Conservation (phyloP, 2,888 invertebrate species). For the Drosophila maculinotata region DNA sequence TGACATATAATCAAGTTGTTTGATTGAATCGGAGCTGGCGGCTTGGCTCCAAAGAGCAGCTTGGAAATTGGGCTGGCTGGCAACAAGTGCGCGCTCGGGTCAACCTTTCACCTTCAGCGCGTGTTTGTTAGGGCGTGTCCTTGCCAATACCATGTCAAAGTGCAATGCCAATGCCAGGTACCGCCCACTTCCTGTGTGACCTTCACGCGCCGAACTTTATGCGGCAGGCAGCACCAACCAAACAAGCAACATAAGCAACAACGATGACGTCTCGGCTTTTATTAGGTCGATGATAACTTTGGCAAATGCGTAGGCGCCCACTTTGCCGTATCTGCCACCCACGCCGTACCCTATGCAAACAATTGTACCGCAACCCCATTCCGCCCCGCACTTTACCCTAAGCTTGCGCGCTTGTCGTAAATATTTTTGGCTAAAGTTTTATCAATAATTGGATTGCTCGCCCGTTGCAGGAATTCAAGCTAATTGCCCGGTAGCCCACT, state of each 20-base stretch:
- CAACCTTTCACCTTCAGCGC: slow-evolving; percentile 59
- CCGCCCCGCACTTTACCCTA: not conserved
- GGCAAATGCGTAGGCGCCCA: slow-evolving; percentile 44
- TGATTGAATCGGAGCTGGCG: slow-evolving; percentile 22
- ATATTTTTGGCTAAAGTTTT: slow-evolving; percentile 68
- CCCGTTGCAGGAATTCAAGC: slow-evolving; percentile 47
- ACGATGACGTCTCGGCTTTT: slow-evolving; percentile 62
- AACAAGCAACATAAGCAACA: slow-evolving; percentile 12
- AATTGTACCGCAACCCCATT: not conserved
- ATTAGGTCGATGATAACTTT: slow-evolving; percentile 76
- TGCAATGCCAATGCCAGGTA: slow-evolving; percentile 60
- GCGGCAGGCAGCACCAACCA: slow-evolving; percentile 62
- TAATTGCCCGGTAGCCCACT: slow-evolving; percentile 59
- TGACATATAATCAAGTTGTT: slow-evolving; percentile 59
- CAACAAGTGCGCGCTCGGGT: slow-evolving; percentile 53
- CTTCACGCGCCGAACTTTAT: slow-evolving; percentile 67
- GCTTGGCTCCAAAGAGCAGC: not conserved
- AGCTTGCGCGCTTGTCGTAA: slow-evolving; percentile 43
- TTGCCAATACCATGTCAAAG: slow-evolving; percentile 58
- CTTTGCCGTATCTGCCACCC: slow-evolving; percentile 18
- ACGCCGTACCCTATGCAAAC: slow-evolving; percentile 1
- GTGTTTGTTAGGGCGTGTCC: slow-evolving; percentile 37
- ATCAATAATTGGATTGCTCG: slow-evolving; percentile 69
- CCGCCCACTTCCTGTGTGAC: slow-evolving; percentile 63
- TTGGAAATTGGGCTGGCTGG: slow-evolving; percentile 15